A percentile compares a stretch with the other conserved stretches of the same genome.
Conservation (phyloP, 1,140 invertebrate genomes). For the Pygmarrhopalites habei region DNA sequence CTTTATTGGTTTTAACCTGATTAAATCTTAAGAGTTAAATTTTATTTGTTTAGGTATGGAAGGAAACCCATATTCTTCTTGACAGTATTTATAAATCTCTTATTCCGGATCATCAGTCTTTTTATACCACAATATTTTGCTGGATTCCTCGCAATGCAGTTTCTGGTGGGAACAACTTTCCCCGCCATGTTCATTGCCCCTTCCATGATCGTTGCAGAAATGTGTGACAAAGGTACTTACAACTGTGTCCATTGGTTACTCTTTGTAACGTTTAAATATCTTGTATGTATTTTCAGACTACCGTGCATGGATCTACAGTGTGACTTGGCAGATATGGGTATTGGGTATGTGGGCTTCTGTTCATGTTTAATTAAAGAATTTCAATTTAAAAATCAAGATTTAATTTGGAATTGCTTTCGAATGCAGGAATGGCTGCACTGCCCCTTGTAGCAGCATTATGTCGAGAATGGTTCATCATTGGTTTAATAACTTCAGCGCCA, state of each 20-base stretch:
- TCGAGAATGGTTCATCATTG: constrained; percentile 31
- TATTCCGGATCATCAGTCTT: constrained; percentile 32
- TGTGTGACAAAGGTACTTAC: constrained; percentile 26
- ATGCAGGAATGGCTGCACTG: constrained; percentile 1
- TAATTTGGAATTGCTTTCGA: no score
- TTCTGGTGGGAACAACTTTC: constrained; percentile 33
- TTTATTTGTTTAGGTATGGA: constrained; percentile 25
- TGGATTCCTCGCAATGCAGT: constrained; percentile 23
- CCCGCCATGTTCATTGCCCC: constrained; percentile 36
- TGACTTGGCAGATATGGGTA: constrained; percentile 35
- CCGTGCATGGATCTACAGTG: constrained; percentile 32
- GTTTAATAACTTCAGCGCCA: constrained; percentile 21
- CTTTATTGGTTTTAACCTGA: not conserved
- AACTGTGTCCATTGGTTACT: no score
- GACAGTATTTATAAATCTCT: constrained; percentile 31
- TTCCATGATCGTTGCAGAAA: constrained; percentile 36
- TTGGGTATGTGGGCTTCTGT: no score
- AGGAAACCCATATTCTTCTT: constrained; percentile 37
- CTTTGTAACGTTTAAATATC: no score
- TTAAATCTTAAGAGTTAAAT: not conserved
- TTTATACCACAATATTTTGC: constrained; percentile 17
- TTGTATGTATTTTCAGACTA: constrained; percentile 21
- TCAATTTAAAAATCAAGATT: no score
- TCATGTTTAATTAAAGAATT: no score
- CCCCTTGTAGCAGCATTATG: constrained; percentile 24